These are phyloP conservation scores for Alethe diademata DNA, from an alignment of 2,113 vertebrate genomes.

Conservation along the genomic window DNA sequence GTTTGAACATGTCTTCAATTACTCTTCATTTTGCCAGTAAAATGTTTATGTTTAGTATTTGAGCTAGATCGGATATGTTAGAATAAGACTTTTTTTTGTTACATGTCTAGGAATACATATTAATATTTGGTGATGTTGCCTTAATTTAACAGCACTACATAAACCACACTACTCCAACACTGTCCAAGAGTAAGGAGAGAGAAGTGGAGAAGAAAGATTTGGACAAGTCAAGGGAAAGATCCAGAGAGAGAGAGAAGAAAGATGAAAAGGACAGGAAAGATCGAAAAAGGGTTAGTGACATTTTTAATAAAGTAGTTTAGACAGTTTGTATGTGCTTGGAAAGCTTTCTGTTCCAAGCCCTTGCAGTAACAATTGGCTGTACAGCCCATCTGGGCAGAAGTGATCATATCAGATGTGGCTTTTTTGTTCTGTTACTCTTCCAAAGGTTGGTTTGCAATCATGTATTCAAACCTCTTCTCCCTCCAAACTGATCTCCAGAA, in stretches of 20 bases:
- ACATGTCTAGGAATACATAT: slow-evolving; percentile 33
- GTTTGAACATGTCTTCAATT: neutral
- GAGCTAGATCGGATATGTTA: neutral
- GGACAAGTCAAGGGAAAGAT: slow-evolving; percentile 89
- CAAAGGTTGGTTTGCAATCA: neutral
- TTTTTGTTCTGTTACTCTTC: neutral
- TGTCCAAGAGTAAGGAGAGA: slow-evolving; percentile 90
- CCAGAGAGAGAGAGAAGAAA: slow-evolving; percentile 91
- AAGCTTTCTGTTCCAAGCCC: neutral
- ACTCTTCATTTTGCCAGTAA: neutral
- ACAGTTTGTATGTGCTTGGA: neutral
- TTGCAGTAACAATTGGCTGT: neutral
- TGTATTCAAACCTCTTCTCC: neutral
- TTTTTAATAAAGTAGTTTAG: slow-evolving; percentile 60
- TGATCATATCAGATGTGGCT: rapidly evolving
- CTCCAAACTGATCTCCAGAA: neutral
- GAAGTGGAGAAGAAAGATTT: slow-evolving; percentile 91
- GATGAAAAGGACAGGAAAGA: slow-evolving; percentile 91
- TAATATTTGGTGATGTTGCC: slow-evolving; percentile 79
- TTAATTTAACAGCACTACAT: slow-evolving; percentile 89
- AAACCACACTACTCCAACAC: slow-evolving; percentile 85
- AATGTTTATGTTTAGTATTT: neutral
- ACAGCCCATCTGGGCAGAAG: neutral
- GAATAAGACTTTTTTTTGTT: slow-evolving; percentile 36
- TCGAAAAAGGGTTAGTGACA: slow-evolving; percentile 85